phyloP scores from a whole-genome alignment of 2,113 vertebrate genomes.

The Chaetops frenatus region DNA sequence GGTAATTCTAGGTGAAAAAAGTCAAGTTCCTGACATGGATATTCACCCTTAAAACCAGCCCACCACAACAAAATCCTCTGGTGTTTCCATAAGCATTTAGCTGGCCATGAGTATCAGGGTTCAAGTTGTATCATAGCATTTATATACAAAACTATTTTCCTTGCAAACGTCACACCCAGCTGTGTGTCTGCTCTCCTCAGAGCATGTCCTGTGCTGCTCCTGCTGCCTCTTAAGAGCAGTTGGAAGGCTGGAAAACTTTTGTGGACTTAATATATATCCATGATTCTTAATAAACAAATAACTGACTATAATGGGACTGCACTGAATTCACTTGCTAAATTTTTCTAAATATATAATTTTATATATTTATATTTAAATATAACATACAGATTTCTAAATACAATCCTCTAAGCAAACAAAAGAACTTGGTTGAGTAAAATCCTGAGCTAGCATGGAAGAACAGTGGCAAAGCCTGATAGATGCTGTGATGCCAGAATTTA shows the following conservation, averaged over 20 bases:
- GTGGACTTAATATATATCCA: not conserved
- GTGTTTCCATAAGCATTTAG: not conserved
- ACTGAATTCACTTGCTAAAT: not conserved
- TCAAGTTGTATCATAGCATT: not conserved
- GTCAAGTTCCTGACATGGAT: not conserved
- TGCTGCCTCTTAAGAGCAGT: not conserved
- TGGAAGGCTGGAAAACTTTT: not conserved
- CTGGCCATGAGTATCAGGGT: not conserved
- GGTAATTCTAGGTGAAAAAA: not conserved
- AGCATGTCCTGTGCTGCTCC: not conserved
- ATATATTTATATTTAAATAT: not conserved
- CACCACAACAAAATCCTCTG: not conserved
- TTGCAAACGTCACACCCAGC: not conserved
- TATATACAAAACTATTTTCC: not conserved
- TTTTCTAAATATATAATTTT: not conserved
- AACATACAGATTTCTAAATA: not conserved
- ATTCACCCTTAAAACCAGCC: not conserved
- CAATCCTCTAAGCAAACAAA: not conserved
- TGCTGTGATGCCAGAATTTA: not conserved
- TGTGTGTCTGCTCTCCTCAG: not conserved
- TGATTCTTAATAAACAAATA: not conserved
- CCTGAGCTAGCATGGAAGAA: not conserved
- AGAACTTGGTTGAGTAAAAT: not conserved
- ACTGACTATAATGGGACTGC: not conserved
- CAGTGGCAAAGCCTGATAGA: fast-evolving